phyloP scores from a whole-genome alignment of 2,797 vertebrate species.

The Etheostoma perlongum region DNA sequence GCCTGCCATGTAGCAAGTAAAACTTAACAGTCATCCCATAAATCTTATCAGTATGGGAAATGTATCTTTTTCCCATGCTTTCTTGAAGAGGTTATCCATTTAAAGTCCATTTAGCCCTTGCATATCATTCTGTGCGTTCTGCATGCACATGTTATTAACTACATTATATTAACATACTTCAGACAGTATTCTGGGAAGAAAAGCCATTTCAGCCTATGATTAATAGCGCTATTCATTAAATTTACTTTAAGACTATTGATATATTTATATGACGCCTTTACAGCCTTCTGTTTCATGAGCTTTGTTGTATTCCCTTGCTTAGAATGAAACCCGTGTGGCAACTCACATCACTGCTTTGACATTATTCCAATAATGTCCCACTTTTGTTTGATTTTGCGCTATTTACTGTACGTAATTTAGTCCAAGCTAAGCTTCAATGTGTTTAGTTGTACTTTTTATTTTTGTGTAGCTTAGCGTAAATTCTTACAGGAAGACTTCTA shows the following conservation, averaged over 20 bases:
- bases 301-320: not conserved
- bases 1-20: not conserved
- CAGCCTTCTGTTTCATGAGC: not conserved
- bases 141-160: not conserved
- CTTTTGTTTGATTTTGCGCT: not conserved
- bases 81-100: not conserved
- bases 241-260: not conserved
- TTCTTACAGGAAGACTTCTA: no score
- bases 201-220: slow-evolving; percentile 4
- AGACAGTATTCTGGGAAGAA: slow-evolving; percentile 1
- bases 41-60: not conserved
- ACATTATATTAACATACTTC: not conserved
- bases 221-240: not conserved
- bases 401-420: not conserved
- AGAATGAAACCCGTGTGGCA: not conserved
- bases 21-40: not conserved
- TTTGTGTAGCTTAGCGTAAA: no score
- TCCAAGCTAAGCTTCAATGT: not conserved
- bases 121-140: not conserved
- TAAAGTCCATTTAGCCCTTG: not conserved
- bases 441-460: not conserved
- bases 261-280: not conserved
- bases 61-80: not conserved
- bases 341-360: not conserved
- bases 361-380: not conserved